Conservation (phyloP, 1,140 invertebrate genomes). For the Brachionus manjavacas region DNA sequence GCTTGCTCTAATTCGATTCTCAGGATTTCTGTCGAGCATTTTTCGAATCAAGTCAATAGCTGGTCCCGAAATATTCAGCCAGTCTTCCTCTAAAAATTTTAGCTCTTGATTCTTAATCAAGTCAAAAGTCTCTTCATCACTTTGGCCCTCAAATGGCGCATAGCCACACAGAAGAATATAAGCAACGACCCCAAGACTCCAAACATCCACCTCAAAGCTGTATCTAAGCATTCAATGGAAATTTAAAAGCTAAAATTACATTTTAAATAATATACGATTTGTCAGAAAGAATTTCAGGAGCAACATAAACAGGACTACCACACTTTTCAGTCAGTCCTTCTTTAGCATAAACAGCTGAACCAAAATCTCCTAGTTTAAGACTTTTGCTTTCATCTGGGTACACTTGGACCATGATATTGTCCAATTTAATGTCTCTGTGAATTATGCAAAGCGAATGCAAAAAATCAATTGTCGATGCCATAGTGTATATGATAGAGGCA, state of each 20-base stretch:
- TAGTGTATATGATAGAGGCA: slow-evolving; percentile 53
- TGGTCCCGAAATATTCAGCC: neutral
- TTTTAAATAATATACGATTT: slow-evolving; percentile 43
- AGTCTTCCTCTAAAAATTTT: neutral
- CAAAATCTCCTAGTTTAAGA: slow-evolving; percentile 59
- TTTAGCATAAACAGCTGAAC: slow-evolving; percentile 48
- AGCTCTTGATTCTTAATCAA: neutral
- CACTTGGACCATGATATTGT: slow-evolving; percentile 53
- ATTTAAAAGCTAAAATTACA: slow-evolving; percentile 43
- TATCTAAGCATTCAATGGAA: slow-evolving; percentile 43
- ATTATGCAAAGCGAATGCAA: slow-evolving; percentile 56
- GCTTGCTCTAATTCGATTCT: slow-evolving; percentile 11
- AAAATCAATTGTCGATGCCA: slow-evolving; percentile 56
- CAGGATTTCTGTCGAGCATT: slow-evolving; percentile 38
- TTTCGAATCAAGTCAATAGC: neutral
- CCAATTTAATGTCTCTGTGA: slow-evolving; percentile 59
- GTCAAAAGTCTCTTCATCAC: slow-evolving; percentile 29
- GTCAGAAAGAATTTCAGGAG: neutral
- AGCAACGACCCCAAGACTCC: slow-evolving; percentile 46
- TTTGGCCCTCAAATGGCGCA: slow-evolving; percentile 44
- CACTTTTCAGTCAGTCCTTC: slow-evolving; percentile 18
- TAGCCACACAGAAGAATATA: slow-evolving; percentile 47
- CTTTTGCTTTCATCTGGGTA: slow-evolving; percentile 47
- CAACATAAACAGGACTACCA: slow-evolving; percentile 36
- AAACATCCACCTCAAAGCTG: slow-evolving; percentile 46